Percentiles rank a stretch among this genome's conserved stretches.
Evolutionary conservation across 2,113 vertebrate species (phyloP).

Genomic region (Rhabdornis inornatus): DNA sequence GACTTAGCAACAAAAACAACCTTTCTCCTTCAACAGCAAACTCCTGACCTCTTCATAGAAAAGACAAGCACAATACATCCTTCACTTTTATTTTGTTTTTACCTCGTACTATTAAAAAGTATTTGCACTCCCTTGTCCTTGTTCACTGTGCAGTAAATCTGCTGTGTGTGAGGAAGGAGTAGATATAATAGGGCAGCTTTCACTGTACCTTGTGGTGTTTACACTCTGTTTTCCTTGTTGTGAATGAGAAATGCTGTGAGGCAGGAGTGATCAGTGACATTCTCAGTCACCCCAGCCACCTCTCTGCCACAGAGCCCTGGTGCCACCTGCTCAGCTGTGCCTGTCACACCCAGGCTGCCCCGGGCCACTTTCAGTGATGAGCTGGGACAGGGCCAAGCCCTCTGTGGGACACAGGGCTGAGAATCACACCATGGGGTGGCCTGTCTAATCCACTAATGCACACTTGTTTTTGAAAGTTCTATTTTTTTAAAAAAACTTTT

Average conservation of each 20-base stretch:
- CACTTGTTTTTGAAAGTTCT: background rate
- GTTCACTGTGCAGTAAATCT: background rate
- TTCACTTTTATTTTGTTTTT: background rate
- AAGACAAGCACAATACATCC: background rate
- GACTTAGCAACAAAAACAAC: background rate
- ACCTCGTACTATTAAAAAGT: background rate
- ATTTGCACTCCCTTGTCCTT: background rate
- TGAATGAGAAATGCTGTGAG: background rate
- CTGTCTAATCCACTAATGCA: background rate
- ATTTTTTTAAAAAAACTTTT: background rate
- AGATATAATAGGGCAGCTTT: background rate
- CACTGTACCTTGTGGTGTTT: background rate
- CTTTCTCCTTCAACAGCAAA: background rate
- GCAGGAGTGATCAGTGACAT: background rate
- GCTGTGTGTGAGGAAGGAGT: background rate
- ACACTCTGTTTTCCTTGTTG: background rate
- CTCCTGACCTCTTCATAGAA: background rate
- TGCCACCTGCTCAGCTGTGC: fast-evolving
- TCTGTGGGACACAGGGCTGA: background rate
- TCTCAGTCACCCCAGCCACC: background rate
- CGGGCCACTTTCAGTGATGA: background rate
- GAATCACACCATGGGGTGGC: background rate
- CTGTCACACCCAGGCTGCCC: background rate
- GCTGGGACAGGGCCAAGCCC: background rate
- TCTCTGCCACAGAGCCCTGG: background rate